Conservation (phyloP, 2,113 vertebrate species). For the Cephalopholis sonnerati region DNA sequence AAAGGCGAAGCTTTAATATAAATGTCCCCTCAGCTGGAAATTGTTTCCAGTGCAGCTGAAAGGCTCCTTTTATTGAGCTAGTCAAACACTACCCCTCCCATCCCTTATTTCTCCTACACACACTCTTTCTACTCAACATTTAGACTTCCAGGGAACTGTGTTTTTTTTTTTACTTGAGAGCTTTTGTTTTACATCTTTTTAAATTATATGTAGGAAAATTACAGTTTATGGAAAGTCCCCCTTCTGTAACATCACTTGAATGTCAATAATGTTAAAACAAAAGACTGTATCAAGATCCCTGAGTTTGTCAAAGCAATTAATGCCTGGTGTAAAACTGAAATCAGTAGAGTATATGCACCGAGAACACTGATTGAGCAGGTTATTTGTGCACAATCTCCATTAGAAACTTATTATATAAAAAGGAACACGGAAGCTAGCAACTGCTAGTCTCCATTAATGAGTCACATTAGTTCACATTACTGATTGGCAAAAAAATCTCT, state of each 20-base stretch:
- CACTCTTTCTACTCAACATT: constrained; percentile 33
- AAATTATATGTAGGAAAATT: constrained; percentile 22
- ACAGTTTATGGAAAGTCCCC: constrained; percentile 14
- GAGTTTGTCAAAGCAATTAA: constrained; percentile 16
- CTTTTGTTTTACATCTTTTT: constrained; percentile 42
- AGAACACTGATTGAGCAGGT: constrained; percentile 1
- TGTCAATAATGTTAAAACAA: constrained; percentile 3
- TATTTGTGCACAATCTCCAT: constrained; percentile 6
- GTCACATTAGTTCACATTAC: constrained; percentile 19
- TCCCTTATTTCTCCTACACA: constrained; percentile 21
- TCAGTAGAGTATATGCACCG: background rate
- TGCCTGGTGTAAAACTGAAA: constrained; percentile 19
- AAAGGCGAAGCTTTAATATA: constrained; percentile 66
- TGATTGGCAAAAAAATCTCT: constrained; percentile 2
- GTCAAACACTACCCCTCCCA: constrained; percentile 61
- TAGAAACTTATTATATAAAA: background rate
- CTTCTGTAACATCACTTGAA: constrained; percentile 14
- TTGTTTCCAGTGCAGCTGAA: constrained; percentile 83
- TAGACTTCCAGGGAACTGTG: background rate
- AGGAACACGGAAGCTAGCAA: background rate
- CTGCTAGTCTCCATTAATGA: constrained; percentile 31
- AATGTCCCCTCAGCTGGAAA: constrained; percentile 81
- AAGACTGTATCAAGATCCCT: background rate
- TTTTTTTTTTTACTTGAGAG: background rate
- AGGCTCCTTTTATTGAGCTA: constrained; percentile 81